Percentiles rank a stretch among this genome's conserved stretches.
These are phyloP conservation scores for Phrynocephalus guinanensis DNA, from an alignment of 2,797 vertebrate genomes.

Conservation along the genomic window DNA sequence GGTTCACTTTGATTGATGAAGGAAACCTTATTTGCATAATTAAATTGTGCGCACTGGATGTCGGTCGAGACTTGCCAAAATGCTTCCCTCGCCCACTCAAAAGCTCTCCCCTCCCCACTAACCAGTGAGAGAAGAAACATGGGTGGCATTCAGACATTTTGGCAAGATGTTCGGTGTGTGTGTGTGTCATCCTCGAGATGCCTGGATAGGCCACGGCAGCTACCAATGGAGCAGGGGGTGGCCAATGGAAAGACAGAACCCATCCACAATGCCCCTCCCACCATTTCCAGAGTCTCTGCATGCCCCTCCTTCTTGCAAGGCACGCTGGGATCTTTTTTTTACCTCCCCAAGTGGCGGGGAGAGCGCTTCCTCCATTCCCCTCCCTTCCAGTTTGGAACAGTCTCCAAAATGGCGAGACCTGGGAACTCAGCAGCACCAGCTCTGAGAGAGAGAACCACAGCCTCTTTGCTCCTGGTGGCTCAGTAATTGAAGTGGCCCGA, in stretches of 20 bases:
- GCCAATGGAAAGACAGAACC: neutral
- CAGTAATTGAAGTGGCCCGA: conserved; percentile 88
- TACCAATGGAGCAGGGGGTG: neutral
- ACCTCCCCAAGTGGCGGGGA: neutral
- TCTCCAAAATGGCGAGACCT: neutral
- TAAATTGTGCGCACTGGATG: neutral
- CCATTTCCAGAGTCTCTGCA: neutral
- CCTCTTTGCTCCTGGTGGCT: conserved; percentile 20
- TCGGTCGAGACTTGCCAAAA: too few species aligned
- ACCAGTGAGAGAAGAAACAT: neutral
- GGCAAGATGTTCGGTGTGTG: neutral
- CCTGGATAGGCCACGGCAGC: neutral
- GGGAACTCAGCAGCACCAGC: neutral
- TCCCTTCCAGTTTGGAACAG: neutral
- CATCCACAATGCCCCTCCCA: neutral
- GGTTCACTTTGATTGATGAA: too few species aligned
- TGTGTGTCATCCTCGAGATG: neutral
- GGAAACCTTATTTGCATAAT: neutral
- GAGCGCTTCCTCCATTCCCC: neutral
- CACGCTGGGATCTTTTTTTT: neutral
- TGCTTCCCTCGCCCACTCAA: neutral
- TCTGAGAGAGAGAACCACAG: neutral
- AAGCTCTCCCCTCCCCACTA: too few species aligned
- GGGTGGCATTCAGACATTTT: neutral
- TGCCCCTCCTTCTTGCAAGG: neutral